A percentile compares a stretch with the other conserved stretches of the same genome.
phyloP scores from a whole-genome alignment of 2,113 vertebrate genomes.

The Maccullochella peelii region DNA sequence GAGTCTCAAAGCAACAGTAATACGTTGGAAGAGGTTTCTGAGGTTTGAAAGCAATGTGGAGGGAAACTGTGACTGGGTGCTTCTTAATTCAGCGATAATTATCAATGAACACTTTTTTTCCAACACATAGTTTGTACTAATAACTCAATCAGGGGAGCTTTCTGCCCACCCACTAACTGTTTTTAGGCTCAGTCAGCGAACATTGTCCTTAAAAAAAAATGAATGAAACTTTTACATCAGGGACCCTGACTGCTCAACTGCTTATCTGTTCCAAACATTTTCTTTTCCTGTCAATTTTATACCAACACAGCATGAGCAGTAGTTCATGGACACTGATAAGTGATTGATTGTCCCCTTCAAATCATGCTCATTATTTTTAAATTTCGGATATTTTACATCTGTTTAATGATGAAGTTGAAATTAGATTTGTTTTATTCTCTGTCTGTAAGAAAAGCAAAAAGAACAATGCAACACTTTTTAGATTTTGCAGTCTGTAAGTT shows the following conservation, averaged over 20 bases:
- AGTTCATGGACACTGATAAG: not conserved
- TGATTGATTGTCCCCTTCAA: not conserved
- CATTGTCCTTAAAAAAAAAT: no score
- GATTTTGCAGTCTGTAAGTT: not conserved
- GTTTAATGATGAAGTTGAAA: not conserved
- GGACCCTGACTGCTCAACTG: not conserved
- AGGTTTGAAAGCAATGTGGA: not conserved
- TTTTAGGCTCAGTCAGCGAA: no score
- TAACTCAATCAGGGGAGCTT: not conserved
- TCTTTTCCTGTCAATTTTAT: not conserved
- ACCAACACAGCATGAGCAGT: not conserved
- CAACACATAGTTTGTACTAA: not conserved
- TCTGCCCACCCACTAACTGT: no score
- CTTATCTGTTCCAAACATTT: not conserved
- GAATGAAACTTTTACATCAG: no score
- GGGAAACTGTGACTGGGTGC: no score
- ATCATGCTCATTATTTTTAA: not conserved
- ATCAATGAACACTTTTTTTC: no score
- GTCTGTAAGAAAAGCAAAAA: not conserved
- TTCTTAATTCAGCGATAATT: no score
- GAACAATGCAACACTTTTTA: not conserved
- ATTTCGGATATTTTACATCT: not conserved
- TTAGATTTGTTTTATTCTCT: not conserved
- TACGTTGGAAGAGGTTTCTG: not conserved
- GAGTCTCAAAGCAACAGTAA: not conserved